phyloP scores from a whole-genome alignment of 2,888 invertebrate species.

The Calameuta pallipes region DNA sequence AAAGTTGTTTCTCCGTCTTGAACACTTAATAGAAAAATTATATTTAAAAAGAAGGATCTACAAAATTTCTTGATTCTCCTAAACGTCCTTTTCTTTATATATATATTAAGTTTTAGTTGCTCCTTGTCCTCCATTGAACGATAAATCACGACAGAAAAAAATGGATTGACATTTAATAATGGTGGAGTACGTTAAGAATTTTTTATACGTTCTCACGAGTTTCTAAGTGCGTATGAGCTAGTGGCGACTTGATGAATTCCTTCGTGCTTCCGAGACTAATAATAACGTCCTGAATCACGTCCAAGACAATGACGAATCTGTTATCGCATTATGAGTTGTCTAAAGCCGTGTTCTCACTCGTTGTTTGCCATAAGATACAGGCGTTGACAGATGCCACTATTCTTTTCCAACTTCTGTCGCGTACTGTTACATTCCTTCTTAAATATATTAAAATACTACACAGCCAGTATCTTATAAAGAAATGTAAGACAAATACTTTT shows the following conservation, averaged over 20 bases:
- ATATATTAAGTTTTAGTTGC: background rate
- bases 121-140: background rate
- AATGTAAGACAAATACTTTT: background rate
- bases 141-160: background rate
- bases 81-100: background rate
- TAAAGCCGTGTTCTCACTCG: background rate
- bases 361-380: background rate
- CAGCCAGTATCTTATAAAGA: background rate
- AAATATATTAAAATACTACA: background rate
- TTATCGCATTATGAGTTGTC: background rate
- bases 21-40: background rate
- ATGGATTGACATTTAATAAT: background rate
- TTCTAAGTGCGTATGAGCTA: background rate
- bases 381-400: background rate
- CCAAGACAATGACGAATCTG: constrained; percentile 15
- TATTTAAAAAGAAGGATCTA: background rate
- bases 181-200: background rate
- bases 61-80: background rate
- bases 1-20: background rate
- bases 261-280: background rate
- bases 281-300: constrained; percentile 5
- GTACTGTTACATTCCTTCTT: background rate
- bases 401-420: background rate
- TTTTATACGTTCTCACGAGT: background rate
- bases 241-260: background rate